Percentiles rank a stretch among this genome's conserved stretches.
phyloP scores from a whole-genome alignment of 2,797 vertebrate genomes.

The Caiman crocodilus region DNA sequence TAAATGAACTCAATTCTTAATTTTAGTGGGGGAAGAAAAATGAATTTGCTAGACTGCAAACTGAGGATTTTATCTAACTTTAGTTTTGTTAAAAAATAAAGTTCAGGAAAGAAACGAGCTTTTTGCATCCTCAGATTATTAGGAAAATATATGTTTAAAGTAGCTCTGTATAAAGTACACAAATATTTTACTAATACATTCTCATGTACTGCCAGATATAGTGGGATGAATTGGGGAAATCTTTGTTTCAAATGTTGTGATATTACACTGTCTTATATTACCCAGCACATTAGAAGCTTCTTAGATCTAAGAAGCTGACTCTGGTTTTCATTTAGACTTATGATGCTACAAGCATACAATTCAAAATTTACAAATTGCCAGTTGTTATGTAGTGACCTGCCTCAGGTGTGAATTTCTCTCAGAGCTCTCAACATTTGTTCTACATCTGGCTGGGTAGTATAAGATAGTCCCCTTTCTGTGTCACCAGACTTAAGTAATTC shows the following conservation, averaged over 20 bases:
- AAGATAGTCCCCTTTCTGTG: no score
- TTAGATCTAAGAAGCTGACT: not conserved
- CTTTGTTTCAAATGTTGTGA: not conserved
- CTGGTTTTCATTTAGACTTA: not conserved
- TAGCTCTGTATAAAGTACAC: not conserved
- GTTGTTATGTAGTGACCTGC: no score
- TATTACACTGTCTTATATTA: no score
- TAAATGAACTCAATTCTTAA: fast-evolving
- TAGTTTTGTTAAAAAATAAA: not conserved
- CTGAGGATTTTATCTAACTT: not conserved
- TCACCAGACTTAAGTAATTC: no score
- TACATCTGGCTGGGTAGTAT: no score
- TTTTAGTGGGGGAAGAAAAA: not conserved
- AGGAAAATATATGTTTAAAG: not conserved
- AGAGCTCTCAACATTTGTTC: no score
- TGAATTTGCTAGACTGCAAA: not conserved
- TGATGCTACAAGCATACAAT: not conserved
- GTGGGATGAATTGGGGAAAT: not conserved
- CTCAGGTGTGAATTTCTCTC: no score
- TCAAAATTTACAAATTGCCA: not conserved
- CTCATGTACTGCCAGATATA: not conserved
- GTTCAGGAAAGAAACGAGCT: not conserved
- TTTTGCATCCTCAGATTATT: not conserved
- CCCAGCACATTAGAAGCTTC: not conserved
- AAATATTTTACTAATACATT: not conserved